phyloP scores from a whole-genome alignment of 2,797 vertebrate genomes.

The Paramormyrops hopkinsi region DNA sequence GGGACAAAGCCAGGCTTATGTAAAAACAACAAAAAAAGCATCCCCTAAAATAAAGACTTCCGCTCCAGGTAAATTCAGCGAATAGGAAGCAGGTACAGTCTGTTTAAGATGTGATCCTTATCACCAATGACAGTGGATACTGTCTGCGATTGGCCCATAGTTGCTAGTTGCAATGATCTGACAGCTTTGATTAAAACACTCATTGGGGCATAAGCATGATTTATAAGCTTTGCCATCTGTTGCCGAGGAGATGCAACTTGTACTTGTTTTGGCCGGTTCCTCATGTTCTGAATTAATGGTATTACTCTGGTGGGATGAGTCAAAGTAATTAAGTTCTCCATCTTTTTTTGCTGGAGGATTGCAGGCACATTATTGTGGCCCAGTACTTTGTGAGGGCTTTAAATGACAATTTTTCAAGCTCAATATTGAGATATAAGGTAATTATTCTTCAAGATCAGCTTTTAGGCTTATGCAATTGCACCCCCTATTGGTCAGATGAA shows the following conservation, averaged over 20 bases:
- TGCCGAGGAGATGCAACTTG: not conserved
- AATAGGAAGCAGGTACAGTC: not conserved
- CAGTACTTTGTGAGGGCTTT: not conserved
- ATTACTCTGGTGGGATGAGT: not conserved
- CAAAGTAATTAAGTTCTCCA: not conserved
- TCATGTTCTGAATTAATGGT: not conserved
- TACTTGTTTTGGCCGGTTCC: not conserved
- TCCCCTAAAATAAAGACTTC: conserved; percentile 28
- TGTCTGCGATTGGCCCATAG: not conserved
- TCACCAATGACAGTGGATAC: not conserved
- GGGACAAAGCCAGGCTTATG: conserved; percentile 26
- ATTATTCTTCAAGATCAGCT: not conserved
- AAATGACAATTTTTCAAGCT: not conserved
- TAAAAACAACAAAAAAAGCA: not conserved
- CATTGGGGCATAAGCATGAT: conserved; percentile 12
- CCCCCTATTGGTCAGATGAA: not conserved
- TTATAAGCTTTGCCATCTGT: conserved; percentile 1
- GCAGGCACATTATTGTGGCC: not conserved
- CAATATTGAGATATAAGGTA: not conserved
- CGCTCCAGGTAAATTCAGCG: conserved; percentile 39
- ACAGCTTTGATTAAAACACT: conserved; percentile 2
- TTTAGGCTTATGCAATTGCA: not conserved
- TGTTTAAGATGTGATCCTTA: not conserved
- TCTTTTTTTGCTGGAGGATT: not conserved
- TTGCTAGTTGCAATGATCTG: not conserved